Conservation (phyloP, 1,140 invertebrate genomes). For the Drosophila sulfurigaster region DNA sequence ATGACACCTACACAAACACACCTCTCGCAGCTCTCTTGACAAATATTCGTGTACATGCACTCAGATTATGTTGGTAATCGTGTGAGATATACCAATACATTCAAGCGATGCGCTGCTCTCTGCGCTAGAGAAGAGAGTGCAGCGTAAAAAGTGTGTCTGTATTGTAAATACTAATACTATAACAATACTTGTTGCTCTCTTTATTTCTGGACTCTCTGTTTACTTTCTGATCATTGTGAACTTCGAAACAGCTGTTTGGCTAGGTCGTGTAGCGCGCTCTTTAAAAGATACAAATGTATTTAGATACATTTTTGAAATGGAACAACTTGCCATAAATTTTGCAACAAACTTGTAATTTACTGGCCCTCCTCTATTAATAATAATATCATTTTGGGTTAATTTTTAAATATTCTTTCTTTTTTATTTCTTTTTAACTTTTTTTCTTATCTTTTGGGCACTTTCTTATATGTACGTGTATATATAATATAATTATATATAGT, state of each 20-base stretch:
- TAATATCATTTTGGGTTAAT: not conserved
- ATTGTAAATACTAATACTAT: slow-evolving; percentile 3
- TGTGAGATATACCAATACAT: slow-evolving; percentile 7
- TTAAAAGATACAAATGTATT: not conserved
- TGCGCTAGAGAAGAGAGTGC: not conserved
- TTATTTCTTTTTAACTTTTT: slow-evolving; percentile 21
- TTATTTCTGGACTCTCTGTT: not conserved
- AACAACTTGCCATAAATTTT: too few species aligned
- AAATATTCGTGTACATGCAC: not conserved
- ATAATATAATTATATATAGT: not conserved
- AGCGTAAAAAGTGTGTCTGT: not conserved
- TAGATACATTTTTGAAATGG: not conserved
- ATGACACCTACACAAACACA: slow-evolving; percentile 7
- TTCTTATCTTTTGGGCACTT: slow-evolving; percentile 41
- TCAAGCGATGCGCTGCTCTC: slow-evolving; percentile 2
- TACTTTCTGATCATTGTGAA: not conserved
- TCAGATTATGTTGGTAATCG: slow-evolving; percentile 1
- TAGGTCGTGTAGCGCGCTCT: not conserved
- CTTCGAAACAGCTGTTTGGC: not conserved
- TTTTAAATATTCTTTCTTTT: slow-evolving; percentile 5
- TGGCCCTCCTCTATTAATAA: too few species aligned
- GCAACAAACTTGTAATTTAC: too few species aligned
- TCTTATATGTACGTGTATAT: slow-evolving; percentile 8
- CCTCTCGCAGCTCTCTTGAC: slow-evolving; percentile 8
- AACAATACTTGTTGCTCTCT: not conserved